A percentile compares a stretch with the other conserved stretches of the same genome.
Evolutionary conservation across 2,888 invertebrate species (phyloP).

Genomic region (Drosophila melanosoma): DNA sequence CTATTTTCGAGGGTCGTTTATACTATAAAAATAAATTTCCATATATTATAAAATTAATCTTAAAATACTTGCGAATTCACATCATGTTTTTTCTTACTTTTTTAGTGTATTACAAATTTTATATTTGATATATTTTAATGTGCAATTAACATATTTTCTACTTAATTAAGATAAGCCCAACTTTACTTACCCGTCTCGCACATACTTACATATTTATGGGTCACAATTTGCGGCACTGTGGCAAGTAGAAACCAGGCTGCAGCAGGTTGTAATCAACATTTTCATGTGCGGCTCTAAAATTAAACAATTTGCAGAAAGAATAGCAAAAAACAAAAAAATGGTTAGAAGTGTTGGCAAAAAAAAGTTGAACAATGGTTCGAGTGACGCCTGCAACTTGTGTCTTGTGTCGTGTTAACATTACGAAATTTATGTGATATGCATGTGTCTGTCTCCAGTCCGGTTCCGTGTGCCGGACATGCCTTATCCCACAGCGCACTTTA

Average conservation of each 20-base stretch:
- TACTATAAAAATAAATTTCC: too few species aligned
- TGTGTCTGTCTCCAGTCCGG: neutral
- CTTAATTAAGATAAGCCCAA: neutral
- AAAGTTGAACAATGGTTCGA: slow-evolving; percentile 19
- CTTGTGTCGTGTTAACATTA: slow-evolving; percentile 79
- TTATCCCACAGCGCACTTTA: slow-evolving; percentile 50
- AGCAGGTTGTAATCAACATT: slow-evolving; percentile 68
- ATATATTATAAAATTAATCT: too few species aligned
- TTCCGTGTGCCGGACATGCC: slow-evolving; percentile 15
- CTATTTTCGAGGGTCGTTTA: slow-evolving; percentile 37
- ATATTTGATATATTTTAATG: neutral
- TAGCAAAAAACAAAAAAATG: slow-evolving; percentile 10
- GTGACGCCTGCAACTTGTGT: slow-evolving; percentile 68
- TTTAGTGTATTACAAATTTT: neutral
- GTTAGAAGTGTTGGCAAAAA: slow-evolving; percentile 4
- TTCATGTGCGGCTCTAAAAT: slow-evolving; percentile 55
- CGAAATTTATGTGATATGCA: slow-evolving; percentile 77
- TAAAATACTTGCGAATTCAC: too few species aligned
- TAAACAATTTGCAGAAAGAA: slow-evolving; percentile 43
- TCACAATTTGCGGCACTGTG: slow-evolving; percentile 16
- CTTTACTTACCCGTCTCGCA: slow-evolving; percentile 24
- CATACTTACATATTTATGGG: slow-evolving; percentile 10
- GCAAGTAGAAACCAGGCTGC: slow-evolving; percentile 20
- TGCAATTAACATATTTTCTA: neutral
- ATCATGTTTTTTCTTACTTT: neutral